These are phyloP conservation scores for Argyresthia albistria DNA, from an alignment of 2,888 invertebrate species.

Conservation along the genomic window DNA sequence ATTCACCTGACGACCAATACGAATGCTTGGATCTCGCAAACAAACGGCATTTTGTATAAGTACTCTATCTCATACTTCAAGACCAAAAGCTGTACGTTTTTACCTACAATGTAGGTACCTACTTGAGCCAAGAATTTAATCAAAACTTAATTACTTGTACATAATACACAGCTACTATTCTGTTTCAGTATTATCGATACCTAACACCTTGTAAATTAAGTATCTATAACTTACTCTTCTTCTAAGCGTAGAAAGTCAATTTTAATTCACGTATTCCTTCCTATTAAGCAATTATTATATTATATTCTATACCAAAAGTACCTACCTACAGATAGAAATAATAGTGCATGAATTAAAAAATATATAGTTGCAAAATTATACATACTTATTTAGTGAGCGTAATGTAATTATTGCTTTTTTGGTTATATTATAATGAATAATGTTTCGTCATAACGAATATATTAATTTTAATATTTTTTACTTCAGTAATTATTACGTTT, in stretches of 20 bases:
- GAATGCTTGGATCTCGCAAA: no score
- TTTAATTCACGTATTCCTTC: constrained; percentile 63
- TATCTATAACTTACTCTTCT: constrained; percentile 9
- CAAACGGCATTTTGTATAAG: no score
- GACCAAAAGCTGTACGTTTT: not conserved
- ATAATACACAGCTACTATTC: not conserved
- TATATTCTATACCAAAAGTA: constrained; percentile 45
- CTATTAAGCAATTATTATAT: constrained; percentile 46
- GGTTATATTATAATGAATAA: no score
- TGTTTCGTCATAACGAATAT: no score
- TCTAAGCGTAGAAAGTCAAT: constrained; percentile 49
- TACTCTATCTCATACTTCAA: not conserved
- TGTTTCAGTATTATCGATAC: not conserved
- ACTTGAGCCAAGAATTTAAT: not conserved
- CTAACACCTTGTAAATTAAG: not conserved
- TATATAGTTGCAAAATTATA: not conserved
- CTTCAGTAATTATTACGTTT: no score
- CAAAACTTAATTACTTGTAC: not conserved
- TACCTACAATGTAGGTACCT: not conserved
- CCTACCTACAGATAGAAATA: constrained; percentile 49
- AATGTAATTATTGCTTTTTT: no score
- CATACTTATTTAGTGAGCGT: no score
- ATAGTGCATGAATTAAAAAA: constrained; percentile 40
- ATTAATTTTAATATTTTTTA: no score
- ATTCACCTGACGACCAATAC: no score